phyloP scores from a whole-genome alignment of 1,140 invertebrate genomes.

The Agrypnia vestita region DNA sequence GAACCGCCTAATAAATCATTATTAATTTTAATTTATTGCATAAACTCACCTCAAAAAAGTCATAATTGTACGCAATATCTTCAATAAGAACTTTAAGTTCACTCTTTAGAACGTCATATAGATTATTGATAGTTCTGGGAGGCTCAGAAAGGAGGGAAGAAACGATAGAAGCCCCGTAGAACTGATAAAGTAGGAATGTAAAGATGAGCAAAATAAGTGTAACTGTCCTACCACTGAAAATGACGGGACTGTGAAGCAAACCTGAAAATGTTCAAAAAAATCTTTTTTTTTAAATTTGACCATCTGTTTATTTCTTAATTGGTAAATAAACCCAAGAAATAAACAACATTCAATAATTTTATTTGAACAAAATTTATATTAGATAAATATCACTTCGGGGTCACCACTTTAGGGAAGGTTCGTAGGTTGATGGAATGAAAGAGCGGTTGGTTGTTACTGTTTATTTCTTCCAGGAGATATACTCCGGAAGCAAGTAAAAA shows the following conservation, averaged over 20 bases:
- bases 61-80: constrained; percentile 71
- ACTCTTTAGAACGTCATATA: constrained; percentile 72
- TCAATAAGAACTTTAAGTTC: constrained; percentile 73
- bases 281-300: too few relatives aligned
- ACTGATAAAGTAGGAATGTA: constrained; percentile 74
- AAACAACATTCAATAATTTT: too few relatives aligned
- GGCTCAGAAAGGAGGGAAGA: constrained; percentile 76
- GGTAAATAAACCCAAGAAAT: too few relatives aligned
- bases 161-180: constrained; percentile 79
- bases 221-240: constrained; percentile 63
- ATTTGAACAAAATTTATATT: too few relatives aligned
- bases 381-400: too few relatives aligned
- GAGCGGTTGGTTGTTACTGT: too few relatives aligned
- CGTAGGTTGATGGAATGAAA: too few relatives aligned
- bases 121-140: constrained; percentile 71
- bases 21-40: constrained; percentile 26
- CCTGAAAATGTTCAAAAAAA: constrained; percentile 29
- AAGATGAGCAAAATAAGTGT: constrained; percentile 72
- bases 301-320: too few relatives aligned
- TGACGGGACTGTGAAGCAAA: constrained; percentile 43
- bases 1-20: too few relatives aligned
- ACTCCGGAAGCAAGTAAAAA: too few relatives aligned
- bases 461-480: too few relatives aligned
- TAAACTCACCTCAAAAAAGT: constrained; percentile 67
- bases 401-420: too few relatives aligned